phyloP scores from a whole-genome alignment of 2,888 invertebrate genomes.

The Sminthurinus aureus region DNA sequence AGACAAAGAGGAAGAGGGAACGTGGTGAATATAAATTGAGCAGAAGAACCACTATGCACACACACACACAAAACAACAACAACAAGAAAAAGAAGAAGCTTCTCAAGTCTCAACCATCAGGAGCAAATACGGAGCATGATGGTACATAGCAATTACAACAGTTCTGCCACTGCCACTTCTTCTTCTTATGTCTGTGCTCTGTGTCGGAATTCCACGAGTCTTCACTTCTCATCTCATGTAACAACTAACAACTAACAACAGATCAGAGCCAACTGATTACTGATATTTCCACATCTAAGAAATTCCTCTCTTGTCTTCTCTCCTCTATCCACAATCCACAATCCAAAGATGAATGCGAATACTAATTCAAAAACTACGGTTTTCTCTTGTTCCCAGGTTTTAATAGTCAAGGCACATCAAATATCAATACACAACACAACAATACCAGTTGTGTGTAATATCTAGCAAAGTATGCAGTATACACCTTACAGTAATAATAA shows the following conservation, averaged over 20 bases:
- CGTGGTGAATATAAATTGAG: slow-evolving; percentile 30
- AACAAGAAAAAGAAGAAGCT: not conserved
- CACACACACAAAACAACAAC: not conserved
- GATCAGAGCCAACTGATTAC: too few species aligned
- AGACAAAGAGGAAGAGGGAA: not conserved
- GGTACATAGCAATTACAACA: not conserved
- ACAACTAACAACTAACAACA: not conserved
- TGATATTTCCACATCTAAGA: not conserved
- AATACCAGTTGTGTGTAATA: too few species aligned
- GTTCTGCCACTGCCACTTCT: not conserved
- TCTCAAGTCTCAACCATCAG: not conserved
- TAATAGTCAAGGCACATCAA: not conserved
- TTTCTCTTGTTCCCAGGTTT: not conserved
- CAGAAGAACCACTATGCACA: slow-evolving; percentile 12
- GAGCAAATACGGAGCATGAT: too few species aligned
- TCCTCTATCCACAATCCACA: not conserved
- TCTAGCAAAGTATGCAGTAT: not conserved
- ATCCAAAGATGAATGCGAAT: not conserved
- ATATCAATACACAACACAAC: too few species aligned
- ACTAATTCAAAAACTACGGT: not conserved
- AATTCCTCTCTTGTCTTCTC: not conserved
- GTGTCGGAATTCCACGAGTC: not conserved
- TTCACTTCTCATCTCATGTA: not conserved
- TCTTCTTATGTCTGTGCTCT: too few species aligned
- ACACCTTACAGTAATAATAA: not conserved